phyloP scores from a whole-genome alignment of 2,113 vertebrate genomes.

The Sinocyclocheilus maitianheensis region DNA sequence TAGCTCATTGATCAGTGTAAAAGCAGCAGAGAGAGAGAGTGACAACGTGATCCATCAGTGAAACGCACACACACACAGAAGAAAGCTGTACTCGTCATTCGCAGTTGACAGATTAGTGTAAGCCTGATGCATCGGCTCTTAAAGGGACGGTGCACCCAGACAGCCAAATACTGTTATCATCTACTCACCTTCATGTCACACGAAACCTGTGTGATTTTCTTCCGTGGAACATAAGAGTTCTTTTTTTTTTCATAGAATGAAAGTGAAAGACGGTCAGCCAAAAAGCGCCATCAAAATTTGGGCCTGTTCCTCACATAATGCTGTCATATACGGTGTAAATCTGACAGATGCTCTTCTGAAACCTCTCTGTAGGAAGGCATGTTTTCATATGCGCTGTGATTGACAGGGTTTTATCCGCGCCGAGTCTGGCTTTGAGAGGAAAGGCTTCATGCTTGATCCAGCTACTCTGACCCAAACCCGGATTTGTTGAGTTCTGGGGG shows the following conservation, averaged over 20 bases:
- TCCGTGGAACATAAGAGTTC: background rate
- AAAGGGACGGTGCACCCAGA: background rate
- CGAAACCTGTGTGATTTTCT: background rate
- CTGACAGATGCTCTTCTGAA: background rate
- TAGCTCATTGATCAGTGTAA: slow-evolving; percentile 54
- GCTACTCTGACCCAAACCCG: slow-evolving; percentile 24
- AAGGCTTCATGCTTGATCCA: slow-evolving; percentile 20
- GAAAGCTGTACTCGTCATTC: background rate
- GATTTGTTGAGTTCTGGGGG: background rate
- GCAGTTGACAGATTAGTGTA: slow-evolving; percentile 25
- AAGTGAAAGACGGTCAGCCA: background rate
- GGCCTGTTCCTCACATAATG: background rate
- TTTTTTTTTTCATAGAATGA: background rate
- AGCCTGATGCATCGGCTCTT: slow-evolving; percentile 18
- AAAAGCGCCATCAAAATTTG: background rate
- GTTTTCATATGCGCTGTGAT: background rate
- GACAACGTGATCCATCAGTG: slow-evolving; percentile 51
- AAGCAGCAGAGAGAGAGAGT: slow-evolving; percentile 57
- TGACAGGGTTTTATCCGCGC: slow-evolving; percentile 29
- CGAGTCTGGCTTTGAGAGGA: slow-evolving; percentile 8
- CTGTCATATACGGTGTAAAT: background rate
- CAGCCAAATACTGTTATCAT: slow-evolving; percentile 1
- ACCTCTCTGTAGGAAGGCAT: background rate
- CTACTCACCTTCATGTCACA: background rate
- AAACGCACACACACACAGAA: slow-evolving; percentile 17